Conservation (phyloP, 1,140 invertebrate species). For the Watersipora subatra region DNA sequence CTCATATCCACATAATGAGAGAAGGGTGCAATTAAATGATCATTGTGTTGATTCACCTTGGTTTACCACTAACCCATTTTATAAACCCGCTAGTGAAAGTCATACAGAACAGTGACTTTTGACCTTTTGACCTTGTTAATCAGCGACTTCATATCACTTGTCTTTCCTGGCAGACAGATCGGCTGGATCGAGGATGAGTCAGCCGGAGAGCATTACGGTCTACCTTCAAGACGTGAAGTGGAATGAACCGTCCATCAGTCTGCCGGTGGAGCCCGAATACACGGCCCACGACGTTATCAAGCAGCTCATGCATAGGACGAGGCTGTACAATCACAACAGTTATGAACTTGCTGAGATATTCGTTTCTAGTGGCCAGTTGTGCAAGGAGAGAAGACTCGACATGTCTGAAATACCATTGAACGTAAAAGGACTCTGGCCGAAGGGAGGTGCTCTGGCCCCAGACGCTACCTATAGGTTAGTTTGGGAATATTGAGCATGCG, state of each 20-base stretch:
- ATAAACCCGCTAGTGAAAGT: no score
- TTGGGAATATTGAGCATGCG: constrained; percentile 17
- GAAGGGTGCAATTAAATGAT: no score
- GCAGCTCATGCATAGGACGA: constrained; percentile 65
- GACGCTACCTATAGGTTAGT: constrained; percentile 9
- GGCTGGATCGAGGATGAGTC: no score
- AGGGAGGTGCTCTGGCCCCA: constrained; percentile 29
- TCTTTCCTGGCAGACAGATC: no score
- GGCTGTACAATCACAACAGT: constrained; percentile 50
- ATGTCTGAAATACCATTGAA: constrained; percentile 74
- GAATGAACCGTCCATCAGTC: constrained; percentile 14
- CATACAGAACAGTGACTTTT: no score
- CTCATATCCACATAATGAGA: no score
- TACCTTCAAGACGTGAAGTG: background rate
- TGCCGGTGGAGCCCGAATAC: constrained; percentile 80
- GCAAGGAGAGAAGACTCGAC: constrained; percentile 77
- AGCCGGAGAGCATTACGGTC: background rate
- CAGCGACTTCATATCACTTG: no score
- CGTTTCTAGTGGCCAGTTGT: constrained; percentile 59
- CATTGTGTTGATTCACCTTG: no score
- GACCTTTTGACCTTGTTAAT: no score
- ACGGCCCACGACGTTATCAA: constrained; percentile 74
- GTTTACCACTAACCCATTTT: no score
- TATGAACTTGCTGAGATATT: constrained; percentile 83
- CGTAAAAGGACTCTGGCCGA: constrained; percentile 84